These are phyloP conservation scores for Tonatia bakeri DNA, from an alignment of 2,113 vertebrate genomes.

Conservation along the genomic window DNA sequence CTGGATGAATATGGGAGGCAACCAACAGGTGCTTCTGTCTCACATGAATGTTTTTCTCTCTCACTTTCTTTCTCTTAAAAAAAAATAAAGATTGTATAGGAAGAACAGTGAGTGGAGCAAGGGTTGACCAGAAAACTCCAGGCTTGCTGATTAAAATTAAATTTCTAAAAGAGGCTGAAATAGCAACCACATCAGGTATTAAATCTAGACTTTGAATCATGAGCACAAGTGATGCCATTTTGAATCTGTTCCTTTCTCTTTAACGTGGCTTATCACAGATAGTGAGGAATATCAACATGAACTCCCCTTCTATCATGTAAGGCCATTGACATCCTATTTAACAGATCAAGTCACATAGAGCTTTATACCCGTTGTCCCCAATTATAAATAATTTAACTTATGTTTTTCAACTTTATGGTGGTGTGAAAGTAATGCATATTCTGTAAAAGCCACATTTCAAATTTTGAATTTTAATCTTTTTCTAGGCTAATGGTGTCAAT, in stretches of 20 bases:
- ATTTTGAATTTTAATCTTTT: not conserved
- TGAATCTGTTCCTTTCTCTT: not conserved
- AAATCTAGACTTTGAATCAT: not conserved
- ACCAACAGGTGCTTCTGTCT: no score
- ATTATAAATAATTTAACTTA: no score
- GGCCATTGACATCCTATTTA: not conserved
- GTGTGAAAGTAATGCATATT: not conserved
- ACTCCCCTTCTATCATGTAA: not conserved
- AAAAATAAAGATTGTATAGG: no score
- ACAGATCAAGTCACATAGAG: not conserved
- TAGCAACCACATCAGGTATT: not conserved
- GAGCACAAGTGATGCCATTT: not conserved
- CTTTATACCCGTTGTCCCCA: not conserved
- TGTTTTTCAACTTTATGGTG: not conserved
- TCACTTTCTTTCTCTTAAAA: no score
- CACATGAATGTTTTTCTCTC: no score
- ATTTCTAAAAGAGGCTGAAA: not conserved
- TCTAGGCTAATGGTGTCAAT: not conserved
- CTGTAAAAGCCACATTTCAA: not conserved
- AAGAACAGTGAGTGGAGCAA: no score
- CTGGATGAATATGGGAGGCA: no score
- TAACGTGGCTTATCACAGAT: not conserved
- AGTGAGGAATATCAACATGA: not conserved
- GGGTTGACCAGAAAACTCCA: no score
- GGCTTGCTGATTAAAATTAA: not conserved